Base-by-base conservation (phyloP, 2,113 vertebrate genomes). In the Cavia aperea region DNA sequence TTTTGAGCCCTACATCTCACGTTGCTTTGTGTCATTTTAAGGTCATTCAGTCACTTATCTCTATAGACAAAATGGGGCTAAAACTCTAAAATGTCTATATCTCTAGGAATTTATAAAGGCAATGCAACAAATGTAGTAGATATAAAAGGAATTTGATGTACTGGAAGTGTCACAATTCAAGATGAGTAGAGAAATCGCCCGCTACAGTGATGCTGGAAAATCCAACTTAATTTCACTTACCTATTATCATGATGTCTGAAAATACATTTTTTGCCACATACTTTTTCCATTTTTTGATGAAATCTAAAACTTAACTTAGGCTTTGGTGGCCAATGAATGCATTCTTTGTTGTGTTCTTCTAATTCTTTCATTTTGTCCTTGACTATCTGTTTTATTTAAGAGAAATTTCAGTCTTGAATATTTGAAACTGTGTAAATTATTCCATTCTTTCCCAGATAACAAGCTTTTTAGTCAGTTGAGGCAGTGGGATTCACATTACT, bases 171-270 rank as follows among this genome's bases (percentile, higher is more conserved):
- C 68, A 65, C 6, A 81, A 54, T 83, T 82, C 7, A 75, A 24
- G 8, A 89, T 63, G 7, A 65, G 2, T 54, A 73, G 60, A 70
- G 39, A 62, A 84, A 88, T 72, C 29, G 24, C 14, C 18, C 82
- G 7, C 73, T 93, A n/a, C 8, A 39, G 12, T 54, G 12, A 51
- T 58, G 8, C 43, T 62, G 18, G 29, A 77, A 95, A 88, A 66
- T 46, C 26, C 49, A 73, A 29, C 7, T 62, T 62, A 58, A 43
- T 91, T 83, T 95, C 56, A 51, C 16, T 9, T 54, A 46, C 2
- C 36, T 83, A 86, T 92, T 66, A 29, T 86, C 36, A 88, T 62
- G 36, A n/a, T 49, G 4, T 93, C 36, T 88, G 66, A 86, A 87
- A 78, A 82, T 33, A 14, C 1, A 72, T 9, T 5, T 73, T 4